Conservation (phyloP, 2,113 vertebrate genomes). For the Microcebus tavaratra region DNA sequence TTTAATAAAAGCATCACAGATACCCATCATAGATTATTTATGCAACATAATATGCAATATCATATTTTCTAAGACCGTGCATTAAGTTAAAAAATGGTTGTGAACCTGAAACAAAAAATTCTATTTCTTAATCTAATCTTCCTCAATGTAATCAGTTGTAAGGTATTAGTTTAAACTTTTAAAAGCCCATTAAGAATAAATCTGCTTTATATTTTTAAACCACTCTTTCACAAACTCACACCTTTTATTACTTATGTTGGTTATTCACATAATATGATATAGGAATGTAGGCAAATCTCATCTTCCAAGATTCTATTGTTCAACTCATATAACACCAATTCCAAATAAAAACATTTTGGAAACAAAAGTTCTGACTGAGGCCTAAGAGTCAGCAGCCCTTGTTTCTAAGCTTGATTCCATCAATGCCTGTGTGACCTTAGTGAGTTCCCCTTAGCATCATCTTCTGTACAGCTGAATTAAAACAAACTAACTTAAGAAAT, state of each 20-base stretch:
- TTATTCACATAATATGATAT: neutral
- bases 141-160: neutral
- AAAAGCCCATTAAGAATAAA: constrained; percentile 15
- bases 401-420: neutral
- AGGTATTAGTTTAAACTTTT: neutral
- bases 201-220: neutral
- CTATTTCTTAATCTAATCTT: neutral
- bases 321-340: constrained; percentile 19
- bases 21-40: neutral
- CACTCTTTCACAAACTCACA: neutral
- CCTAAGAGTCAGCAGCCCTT: neutral
- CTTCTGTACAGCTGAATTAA: neutral
- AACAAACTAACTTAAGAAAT: neutral
- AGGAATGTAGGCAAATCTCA: neutral
- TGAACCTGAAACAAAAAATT: neutral
- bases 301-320: neutral
- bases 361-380: neutral
- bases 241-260: neutral
- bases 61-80: neutral
- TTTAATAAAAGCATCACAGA: neutral
- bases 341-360: neutral
- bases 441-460: neutral
- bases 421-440: neutral
- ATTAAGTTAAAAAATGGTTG: neutral
- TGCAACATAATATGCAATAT: neutral